Evolutionary conservation across 2,113 vertebrate genomes (phyloP).

Genomic region (Osmerus mordax): DNA sequence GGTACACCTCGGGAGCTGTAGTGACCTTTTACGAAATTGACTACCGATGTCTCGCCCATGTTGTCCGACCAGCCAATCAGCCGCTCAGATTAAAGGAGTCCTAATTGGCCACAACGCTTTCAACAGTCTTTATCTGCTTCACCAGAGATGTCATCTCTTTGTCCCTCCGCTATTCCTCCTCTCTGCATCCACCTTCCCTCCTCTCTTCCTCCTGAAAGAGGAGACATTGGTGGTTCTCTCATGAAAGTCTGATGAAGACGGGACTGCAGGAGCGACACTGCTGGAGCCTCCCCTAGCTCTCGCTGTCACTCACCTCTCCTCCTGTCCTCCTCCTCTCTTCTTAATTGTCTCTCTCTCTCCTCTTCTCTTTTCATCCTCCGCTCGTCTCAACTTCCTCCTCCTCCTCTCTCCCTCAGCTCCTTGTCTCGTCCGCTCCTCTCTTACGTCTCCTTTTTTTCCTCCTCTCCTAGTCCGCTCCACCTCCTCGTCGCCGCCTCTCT

Average conservation of each 20-base stretch:
- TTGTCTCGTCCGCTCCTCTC: neutral
- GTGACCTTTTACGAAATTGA: conserved; percentile 35
- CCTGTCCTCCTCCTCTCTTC: neutral
- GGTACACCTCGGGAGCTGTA: neutral
- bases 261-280: neutral
- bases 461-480: neutral
- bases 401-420: neutral
- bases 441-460: neutral
- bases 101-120: neutral
- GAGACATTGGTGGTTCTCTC: neutral
- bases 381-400: neutral
- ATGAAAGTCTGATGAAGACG: conserved; percentile 22
- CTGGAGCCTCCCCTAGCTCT: neutral
- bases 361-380: neutral
- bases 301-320: neutral
- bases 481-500: too few species aligned
- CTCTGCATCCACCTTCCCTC: conserved; percentile 1
- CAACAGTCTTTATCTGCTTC: neutral
- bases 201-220: neutral
- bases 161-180: neutral
- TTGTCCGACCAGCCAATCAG: conserved; percentile 16
- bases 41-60: conserved; percentile 17
- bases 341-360: neutral
- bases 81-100: conserved; percentile 18
- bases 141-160: neutral